Evolutionary conservation across 2,797 vertebrate species (phyloP), one percentile per base, ranked within the genome.

Genomic region (Pangasius macronema): DNA sequence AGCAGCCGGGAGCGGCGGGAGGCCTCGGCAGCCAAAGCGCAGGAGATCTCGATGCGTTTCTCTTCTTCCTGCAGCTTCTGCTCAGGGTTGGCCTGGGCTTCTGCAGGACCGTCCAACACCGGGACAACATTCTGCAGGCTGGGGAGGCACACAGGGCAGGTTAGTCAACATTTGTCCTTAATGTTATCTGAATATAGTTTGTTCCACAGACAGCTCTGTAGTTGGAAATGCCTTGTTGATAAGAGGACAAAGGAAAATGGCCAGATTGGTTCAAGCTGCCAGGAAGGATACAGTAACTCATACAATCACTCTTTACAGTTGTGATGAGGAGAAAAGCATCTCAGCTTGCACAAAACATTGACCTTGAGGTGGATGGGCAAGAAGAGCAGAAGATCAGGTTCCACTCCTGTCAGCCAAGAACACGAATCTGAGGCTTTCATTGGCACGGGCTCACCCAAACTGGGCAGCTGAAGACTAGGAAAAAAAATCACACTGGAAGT

Each of bases 31-130:
- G 98, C 98, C 91, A 99, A 95, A 22, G 97, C 93, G 0, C 98
- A 99, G 0, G 98, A 99, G 91, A 99, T 97, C 95, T 99, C 98
- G 18, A 99, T 99, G 75, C 97, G 95, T 93, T 99, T 99, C 94
- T 99, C 98, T 92, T 99, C 97, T 93, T 99, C 98, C 90, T 99
- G 97, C 80, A 99, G 91, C 94, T 99, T 97, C 89, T 96, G 95
- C 93, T 98, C 97, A 0, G 97, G 94, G 93, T 95, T 97, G 51
- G 39, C 82, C 20, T 92, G 85, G 91, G 94, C 27, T 18, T 99
- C 97, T 51, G 93, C 91, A 3, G 97, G 97, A 46, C 97, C 97
- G n/a, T 99, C 98, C 27, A 95, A 93, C 88, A 96, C 90, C 2
- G 98, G 98, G 89, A 99, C 95, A 91, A 99, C 93, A 27, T 98